phyloP scores from a whole-genome alignment of 1,140 invertebrate species.

The Zaprionus tsacasi region DNA sequence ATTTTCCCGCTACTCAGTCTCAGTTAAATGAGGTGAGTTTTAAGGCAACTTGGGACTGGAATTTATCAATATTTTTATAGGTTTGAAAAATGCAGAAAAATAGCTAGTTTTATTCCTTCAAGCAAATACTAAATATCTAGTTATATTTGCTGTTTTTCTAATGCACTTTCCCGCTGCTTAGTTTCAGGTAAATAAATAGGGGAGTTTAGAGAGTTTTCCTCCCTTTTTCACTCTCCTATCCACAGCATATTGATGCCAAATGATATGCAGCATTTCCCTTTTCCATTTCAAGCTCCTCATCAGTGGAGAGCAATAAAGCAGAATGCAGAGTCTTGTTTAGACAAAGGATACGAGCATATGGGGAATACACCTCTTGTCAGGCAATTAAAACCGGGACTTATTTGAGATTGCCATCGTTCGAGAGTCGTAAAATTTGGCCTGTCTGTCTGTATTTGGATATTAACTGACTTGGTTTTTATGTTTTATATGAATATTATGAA shows the following conservation, averaged over 20 bases:
- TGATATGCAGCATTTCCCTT: slow-evolving; percentile 11
- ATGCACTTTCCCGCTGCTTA: too few species aligned
- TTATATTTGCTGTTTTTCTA: too few species aligned
- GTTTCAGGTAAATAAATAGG: too few species aligned
- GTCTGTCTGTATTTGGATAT: background rate
- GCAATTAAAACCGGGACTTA: slow-evolving; percentile 45
- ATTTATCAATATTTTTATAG: background rate
- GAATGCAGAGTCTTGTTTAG: slow-evolving; percentile 11
- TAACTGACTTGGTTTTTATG: background rate
- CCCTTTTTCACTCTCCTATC: too few species aligned
- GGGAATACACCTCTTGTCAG: slow-evolving; percentile 21
- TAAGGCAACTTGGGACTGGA: too few species aligned
- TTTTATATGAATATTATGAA: slow-evolving; percentile 10
- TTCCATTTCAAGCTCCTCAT: slow-evolving; percentile 1
- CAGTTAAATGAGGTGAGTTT: too few species aligned
- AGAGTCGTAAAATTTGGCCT: slow-evolving; percentile 36
- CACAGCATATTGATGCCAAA: slow-evolving; percentile 23
- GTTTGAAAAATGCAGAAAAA: too few species aligned
- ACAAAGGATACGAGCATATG: slow-evolving; percentile 14
- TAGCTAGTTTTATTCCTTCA: too few species aligned
- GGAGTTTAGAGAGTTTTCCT: background rate
- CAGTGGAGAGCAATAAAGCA: slow-evolving; percentile 17
- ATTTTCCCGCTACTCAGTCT: too few species aligned
- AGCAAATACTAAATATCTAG: background rate
- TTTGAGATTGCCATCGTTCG: slow-evolving; percentile 31